Evolutionary conservation across 2,888 invertebrate genomes (phyloP), one percentile per base, ranked within the genome.

Genomic region (Aporophyla lueneburgensis): DNA sequence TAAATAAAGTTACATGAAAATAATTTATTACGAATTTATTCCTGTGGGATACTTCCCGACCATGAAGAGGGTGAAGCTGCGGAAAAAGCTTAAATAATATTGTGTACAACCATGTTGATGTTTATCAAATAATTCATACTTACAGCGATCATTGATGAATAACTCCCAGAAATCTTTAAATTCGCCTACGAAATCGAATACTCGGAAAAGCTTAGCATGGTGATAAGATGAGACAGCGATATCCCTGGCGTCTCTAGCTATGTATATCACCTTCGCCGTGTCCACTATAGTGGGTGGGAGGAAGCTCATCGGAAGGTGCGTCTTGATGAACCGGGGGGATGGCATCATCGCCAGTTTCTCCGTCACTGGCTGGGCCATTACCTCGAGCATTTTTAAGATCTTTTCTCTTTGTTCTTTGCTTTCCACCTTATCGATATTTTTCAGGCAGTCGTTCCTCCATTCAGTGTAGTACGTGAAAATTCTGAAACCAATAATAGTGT

Each of bases 241-340:
- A 91, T 98, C 98, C 92, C 98, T 98, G 0, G 98, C 98, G 93
- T 98, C 98, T 78, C 98, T 96, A 0, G 98, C 98, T 0, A 98
- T 97, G 90, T 98, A 98, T 69, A 98, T 97, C 2, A 98, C 93
- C 97, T 97, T 88, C 65, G 93, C 78, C 86, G 83, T 63, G 19
- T 96, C 93, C 80, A 97, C 90, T 10, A 97, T 91, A 84, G 95
- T 94, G 1, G 96, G 97, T 1, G 98, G 97, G 53, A 98, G 90
- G 19, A 98, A 93, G 68, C 97, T 97, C 74, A 98, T 97, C 0
- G 98, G 98, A 77, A 98, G 96, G 91, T 98, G 98, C 0, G 98
- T 97, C 92, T 98, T 97, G 46, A 97, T 96, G 85, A 97, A 97
- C 86, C 97, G 93, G 1, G 96, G 97, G 0, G 95, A 95, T 2